Evolutionary conservation across 2,113 vertebrate species (phyloP).

Genomic region (Melanerpes formicivorus): DNA sequence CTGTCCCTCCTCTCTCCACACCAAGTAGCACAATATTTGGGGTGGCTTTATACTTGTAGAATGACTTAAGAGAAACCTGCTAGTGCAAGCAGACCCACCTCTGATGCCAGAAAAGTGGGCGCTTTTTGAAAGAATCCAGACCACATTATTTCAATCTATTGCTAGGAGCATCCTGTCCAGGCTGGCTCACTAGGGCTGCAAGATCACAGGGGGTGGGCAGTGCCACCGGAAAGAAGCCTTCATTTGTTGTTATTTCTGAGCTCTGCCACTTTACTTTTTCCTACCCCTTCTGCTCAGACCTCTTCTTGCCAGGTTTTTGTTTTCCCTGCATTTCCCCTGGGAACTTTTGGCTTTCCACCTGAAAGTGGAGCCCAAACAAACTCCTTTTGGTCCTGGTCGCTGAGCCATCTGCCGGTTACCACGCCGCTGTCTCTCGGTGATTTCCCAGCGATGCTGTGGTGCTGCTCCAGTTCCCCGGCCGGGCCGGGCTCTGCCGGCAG

Average conservation of each 20-base stretch:
- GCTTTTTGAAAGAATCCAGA: accelerated
- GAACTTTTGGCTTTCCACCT: not conserved
- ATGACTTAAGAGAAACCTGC: not conserved
- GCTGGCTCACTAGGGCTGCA: not conserved
- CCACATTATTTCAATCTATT: accelerated
- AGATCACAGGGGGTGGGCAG: accelerated
- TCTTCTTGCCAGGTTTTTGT: accelerated
- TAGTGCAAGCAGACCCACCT: not conserved
- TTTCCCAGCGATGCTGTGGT: accelerated
- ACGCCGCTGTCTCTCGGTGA: accelerated
- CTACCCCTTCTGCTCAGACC: not conserved
- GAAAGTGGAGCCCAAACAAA: not conserved
- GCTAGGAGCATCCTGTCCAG: accelerated
- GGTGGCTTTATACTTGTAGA: accelerated
- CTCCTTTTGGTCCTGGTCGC: accelerated
- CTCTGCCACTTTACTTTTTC: not conserved
- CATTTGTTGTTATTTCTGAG: not conserved
- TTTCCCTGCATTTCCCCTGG: not conserved
- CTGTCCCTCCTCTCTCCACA: accelerated
- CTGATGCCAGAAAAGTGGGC: not conserved
- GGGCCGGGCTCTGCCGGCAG: not conserved
- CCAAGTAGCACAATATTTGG: accelerated
- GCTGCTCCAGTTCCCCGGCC: not conserved
- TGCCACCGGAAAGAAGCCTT: not conserved
- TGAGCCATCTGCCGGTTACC: accelerated